Conservation (phyloP, 2,888 invertebrate species). For the Drosophila engyochracea region DNA sequence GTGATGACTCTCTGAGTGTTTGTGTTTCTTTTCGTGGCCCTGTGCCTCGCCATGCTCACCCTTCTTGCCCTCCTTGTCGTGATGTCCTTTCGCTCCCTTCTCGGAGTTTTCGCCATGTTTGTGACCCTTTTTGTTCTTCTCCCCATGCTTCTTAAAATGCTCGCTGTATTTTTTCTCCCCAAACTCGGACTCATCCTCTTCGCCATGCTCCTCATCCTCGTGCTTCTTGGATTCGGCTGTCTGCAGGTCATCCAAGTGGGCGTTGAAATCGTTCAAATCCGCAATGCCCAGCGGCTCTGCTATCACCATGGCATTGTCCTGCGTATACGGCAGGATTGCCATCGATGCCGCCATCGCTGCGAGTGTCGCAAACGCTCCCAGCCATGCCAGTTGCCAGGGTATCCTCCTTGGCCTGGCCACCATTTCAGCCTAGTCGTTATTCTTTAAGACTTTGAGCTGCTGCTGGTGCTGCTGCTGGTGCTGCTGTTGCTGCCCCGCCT, state of each 20-base stretch:
- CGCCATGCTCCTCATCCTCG: conserved; percentile 61
- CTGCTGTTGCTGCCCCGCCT: conserved; percentile 62
- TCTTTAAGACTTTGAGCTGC: conserved; percentile 46
- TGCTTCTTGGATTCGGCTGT: conserved; percentile 83
- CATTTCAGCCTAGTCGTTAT: conserved; percentile 42
- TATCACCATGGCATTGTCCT: conserved; percentile 63
- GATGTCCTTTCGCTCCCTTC: conserved; percentile 90
- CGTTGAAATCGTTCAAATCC: conserved; percentile 56
- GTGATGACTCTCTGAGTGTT: conserved; percentile 85
- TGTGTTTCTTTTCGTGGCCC: conserved; percentile 86
- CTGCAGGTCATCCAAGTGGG: conserved; percentile 78
- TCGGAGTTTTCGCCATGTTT: conserved; percentile 89
- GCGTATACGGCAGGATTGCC: conserved; percentile 54
- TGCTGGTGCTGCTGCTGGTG: conserved; percentile 27
- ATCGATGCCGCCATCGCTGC: conserved; percentile 30
- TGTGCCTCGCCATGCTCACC: conserved; percentile 86
- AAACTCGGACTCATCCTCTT: conserved; percentile 87
- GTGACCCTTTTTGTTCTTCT: conserved; percentile 90
- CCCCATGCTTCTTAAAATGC: conserved; percentile 89
- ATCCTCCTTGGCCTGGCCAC: conserved; percentile 36
- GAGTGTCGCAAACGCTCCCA: conserved; percentile 50
- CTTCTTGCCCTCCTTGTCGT: conserved; percentile 88
- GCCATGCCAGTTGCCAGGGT: conserved; percentile 65
- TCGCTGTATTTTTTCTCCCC: conserved; percentile 89
- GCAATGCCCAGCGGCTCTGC: conserved; percentile 47